A percentile compares a stretch with the other conserved stretches of the same genome.
Evolutionary conservation across 2,113 vertebrate species (phyloP).

Genomic region (Chaetops frenatus): DNA sequence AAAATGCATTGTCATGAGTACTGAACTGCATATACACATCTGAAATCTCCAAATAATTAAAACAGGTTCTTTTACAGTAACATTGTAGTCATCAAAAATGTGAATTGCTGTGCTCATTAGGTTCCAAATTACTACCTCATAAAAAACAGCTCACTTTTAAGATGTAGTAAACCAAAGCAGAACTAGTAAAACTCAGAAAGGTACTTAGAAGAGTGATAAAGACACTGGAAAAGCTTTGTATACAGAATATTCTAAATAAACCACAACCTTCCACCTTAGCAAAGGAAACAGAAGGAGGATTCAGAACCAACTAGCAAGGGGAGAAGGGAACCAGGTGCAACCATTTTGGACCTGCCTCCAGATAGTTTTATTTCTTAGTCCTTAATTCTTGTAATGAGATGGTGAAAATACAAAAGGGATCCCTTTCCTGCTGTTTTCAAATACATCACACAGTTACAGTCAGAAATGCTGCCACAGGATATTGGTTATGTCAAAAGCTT

Average conservation of each 20-base stretch:
- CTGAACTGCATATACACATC: neutral
- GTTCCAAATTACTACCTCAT: neutral
- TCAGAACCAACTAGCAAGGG: neutral
- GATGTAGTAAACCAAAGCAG: neutral
- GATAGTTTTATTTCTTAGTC: neutral
- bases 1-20: conserved; percentile 51
- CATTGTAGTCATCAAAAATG: conserved; percentile 20
- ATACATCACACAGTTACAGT: neutral
- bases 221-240: neutral
- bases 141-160: conserved; percentile 38
- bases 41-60: conserved; percentile 53
- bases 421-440: neutral
- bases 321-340: neutral
- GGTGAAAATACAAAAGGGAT: neutral
- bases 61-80: neutral
- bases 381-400: neutral
- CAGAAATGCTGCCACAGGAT: neutral
- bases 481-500: neutral
- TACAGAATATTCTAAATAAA: neutral
- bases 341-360: neutral
- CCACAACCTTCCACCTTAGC: neutral
- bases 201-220: neutral
- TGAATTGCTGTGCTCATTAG: conserved; percentile 17
- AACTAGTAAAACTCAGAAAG: neutral
- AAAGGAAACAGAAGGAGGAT: neutral